Percentiles rank a stretch among this genome's conserved stretches.
phyloP scores from a whole-genome alignment of 2,888 invertebrate species.

The Notodonta ziczac region DNA sequence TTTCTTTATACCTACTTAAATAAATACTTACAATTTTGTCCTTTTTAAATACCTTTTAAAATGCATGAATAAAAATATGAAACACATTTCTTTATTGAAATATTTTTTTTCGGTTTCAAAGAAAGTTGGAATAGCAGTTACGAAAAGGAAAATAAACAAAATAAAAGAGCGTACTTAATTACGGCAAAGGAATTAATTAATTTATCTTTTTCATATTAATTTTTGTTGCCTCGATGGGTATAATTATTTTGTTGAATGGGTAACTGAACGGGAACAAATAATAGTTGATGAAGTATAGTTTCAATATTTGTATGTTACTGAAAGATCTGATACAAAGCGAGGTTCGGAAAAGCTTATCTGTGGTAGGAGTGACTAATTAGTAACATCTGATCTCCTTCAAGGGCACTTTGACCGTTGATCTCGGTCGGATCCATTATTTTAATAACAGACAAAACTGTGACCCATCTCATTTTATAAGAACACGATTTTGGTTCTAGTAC shows the following conservation, averaged over 20 bases:
- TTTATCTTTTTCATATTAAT: neutral
- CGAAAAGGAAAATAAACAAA: conserved; percentile 15
- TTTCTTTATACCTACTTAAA: neutral
- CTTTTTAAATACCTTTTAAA: conserved; percentile 9
- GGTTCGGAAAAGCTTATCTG: neutral
- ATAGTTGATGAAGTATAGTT: no score
- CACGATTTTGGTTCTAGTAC: no score
- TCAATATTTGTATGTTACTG: neutral
- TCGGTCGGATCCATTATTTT: neutral
- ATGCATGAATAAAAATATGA: conserved; percentile 21
- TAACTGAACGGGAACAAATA: no score
- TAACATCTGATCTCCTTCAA: neutral
- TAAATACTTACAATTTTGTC: conserved; percentile 8
- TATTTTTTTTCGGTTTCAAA: conserved; percentile 12
- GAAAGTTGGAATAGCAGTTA: conserved; percentile 8
- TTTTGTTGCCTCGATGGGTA: neutral
- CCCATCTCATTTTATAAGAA: no score
- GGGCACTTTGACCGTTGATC: neutral
- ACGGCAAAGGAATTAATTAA: conserved; percentile 8
- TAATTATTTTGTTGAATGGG: neutral
- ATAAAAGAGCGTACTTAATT: conserved; percentile 1
- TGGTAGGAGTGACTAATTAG: neutral
- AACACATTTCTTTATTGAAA: conserved; percentile 10
- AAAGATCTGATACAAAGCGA: neutral
- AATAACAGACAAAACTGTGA: no score